Evolutionary conservation across 2,797 vertebrate species (phyloP).

Genomic region (Esox masquinongy): DNA sequence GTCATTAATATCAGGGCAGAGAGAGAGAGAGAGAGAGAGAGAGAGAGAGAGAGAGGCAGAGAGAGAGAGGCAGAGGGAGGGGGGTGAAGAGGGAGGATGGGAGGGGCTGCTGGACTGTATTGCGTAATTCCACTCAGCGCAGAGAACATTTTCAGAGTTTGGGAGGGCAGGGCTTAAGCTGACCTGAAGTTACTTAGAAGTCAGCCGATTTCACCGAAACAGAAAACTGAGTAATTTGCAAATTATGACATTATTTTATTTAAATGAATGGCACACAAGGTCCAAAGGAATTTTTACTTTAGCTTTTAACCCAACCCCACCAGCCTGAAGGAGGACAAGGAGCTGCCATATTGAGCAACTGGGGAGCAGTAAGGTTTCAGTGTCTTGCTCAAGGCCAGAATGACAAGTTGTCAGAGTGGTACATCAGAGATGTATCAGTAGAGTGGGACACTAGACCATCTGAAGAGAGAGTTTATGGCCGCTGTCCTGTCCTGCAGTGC

Average conservation of each 20-base stretch:
- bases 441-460: no score
- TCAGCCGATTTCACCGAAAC: constrained; percentile 50
- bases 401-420: no score
- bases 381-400: no score
- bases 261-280: no score
- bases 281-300: no score
- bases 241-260: background rate
- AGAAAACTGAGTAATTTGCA: constrained; percentile 55
- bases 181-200: constrained; percentile 20
- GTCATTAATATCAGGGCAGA: constrained; percentile 78
- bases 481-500: background rate
- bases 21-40: constrained; percentile 55
- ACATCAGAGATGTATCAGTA: no score
- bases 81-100: constrained; percentile 44
- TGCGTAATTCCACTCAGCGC: constrained; percentile 65
- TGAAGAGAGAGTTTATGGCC: background rate
- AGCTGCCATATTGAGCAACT: no score
- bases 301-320: no score
- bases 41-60: constrained; percentile 25
- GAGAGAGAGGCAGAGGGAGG: constrained; percentile 49
- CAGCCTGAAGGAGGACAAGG: no score
- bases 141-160: background rate
- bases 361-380: no score
- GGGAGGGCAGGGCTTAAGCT: background rate
- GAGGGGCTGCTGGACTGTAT: constrained; percentile 64